These are phyloP conservation scores for Chaetophractus vellerosus DNA, from an alignment of 2,797 vertebrate species.

Conservation along the genomic window DNA sequence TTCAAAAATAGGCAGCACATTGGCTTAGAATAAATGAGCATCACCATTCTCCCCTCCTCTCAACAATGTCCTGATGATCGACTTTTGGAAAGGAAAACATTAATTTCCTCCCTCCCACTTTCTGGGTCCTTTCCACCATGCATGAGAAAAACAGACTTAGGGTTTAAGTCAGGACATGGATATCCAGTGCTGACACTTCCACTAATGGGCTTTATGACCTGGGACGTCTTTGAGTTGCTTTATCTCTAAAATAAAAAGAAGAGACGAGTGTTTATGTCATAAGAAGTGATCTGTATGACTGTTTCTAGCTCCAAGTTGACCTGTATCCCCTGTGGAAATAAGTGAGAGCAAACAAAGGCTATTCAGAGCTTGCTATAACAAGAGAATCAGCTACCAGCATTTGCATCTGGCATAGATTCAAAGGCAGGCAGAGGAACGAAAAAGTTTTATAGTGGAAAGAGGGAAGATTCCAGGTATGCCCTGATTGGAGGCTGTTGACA, in stretches of 20 bases:
- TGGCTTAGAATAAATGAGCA: neutral
- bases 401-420: too few relatives aligned
- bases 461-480: too few relatives aligned
- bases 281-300: neutral
- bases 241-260: conserved; percentile 45
- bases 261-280: neutral
- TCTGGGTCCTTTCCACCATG: neutral
- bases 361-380: too few relatives aligned
- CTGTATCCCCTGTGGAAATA: too few relatives aligned
- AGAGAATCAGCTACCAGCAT: too few relatives aligned
- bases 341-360: too few relatives aligned
- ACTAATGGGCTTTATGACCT: neutral
- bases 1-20: neutral
- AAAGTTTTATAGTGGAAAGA: too few relatives aligned
- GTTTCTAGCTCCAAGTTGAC: neutral
- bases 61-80: neutral
- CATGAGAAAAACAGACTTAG: neutral
- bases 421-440: too few relatives aligned
- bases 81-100: conserved; percentile 12
- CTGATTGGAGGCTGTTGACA: too few relatives aligned
- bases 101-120: neutral
- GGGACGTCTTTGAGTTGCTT: neutral
- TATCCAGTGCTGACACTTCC: neutral
- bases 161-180: neutral
- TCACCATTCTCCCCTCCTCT: neutral